Evolutionary conservation across 2,797 vertebrate genomes (phyloP).

Genomic region (Sus cebifrons): DNA sequence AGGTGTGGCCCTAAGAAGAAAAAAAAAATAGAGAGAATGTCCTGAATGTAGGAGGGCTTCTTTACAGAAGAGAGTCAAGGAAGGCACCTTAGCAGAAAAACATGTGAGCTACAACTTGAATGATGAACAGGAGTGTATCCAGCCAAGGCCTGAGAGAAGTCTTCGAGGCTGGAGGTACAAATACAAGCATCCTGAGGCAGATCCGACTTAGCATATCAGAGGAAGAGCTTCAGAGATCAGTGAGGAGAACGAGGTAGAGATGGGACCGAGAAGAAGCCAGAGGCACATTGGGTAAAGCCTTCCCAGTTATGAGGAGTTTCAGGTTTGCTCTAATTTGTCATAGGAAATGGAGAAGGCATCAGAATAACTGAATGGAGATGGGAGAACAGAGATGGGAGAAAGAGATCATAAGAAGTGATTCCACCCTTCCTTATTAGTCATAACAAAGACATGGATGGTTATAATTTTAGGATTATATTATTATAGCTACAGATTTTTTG

Average conservation of each 20-base stretch:
- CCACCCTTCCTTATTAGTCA: neutral
- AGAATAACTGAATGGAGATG: neutral
- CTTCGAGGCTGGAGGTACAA: neutral
- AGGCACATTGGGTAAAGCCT: neutral
- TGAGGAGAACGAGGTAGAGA: neutral
- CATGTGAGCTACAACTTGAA: neutral
- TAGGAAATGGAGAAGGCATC: neutral
- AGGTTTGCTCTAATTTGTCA: neutral
- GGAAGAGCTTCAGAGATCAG: neutral
- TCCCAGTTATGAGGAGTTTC: neutral
- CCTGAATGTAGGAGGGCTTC: fast-evolving
- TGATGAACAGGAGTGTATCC: neutral
- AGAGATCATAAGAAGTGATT: neutral
- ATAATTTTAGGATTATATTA: neutral
- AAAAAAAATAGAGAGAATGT: neutral
- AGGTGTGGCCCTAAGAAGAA: too few species aligned
- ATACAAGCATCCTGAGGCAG: fast-evolving
- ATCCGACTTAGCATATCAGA: neutral
- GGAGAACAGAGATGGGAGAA: neutral
- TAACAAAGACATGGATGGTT: neutral
- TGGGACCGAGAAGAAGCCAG: too few species aligned
- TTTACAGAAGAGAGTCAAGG: neutral
- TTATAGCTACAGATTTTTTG: neutral
- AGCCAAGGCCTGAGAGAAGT: neutral
- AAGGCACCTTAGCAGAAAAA: neutral